A percentile compares a stretch with the other conserved stretches of the same genome.
Evolutionary conservation across 2,797 vertebrate species (phyloP).

Genomic region (Danio aesculapii): DNA sequence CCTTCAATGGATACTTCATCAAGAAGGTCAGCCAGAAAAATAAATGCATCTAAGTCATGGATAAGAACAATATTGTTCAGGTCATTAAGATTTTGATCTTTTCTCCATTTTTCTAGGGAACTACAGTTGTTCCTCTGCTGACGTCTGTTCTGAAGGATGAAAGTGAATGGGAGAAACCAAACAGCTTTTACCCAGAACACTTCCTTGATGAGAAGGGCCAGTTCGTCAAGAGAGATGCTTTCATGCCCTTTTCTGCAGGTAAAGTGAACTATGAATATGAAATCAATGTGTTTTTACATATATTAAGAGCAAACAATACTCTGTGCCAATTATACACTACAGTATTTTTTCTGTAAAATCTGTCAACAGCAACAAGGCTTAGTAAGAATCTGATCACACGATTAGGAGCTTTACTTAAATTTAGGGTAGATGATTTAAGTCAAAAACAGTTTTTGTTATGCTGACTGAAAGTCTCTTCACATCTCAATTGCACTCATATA

Average conservation of each 20-base stretch:
- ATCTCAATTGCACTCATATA: no score
- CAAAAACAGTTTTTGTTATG: no score
- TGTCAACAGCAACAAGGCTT: no score
- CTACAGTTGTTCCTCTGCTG: constrained; percentile 67
- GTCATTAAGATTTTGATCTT: not conserved
- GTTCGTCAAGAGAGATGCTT: constrained; percentile 69
- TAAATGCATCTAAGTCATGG: not conserved
- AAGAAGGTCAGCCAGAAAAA: constrained; percentile 58
- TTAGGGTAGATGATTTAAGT: no score
- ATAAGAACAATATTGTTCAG: not conserved
- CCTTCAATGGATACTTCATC: constrained; percentile 72
- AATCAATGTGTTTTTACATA: not conserved
- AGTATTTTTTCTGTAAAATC: no score
- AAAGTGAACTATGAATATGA: not conserved
- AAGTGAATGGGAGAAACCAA: constrained; percentile 71
- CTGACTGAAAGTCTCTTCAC: no score
- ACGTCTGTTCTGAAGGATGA: constrained; percentile 71
- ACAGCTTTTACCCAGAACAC: constrained; percentile 72
- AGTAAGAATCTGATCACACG: no score
- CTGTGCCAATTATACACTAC: no score
- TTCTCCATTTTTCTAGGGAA: constrained; percentile 64
- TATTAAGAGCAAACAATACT: no score
- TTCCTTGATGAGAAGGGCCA: constrained; percentile 72
- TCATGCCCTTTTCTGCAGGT: constrained; percentile 78
- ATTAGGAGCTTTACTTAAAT: no score